These are phyloP conservation scores for Stenotaenia linearis DNA, from an alignment of 2,888 invertebrate genomes.

Conservation along the genomic window DNA sequence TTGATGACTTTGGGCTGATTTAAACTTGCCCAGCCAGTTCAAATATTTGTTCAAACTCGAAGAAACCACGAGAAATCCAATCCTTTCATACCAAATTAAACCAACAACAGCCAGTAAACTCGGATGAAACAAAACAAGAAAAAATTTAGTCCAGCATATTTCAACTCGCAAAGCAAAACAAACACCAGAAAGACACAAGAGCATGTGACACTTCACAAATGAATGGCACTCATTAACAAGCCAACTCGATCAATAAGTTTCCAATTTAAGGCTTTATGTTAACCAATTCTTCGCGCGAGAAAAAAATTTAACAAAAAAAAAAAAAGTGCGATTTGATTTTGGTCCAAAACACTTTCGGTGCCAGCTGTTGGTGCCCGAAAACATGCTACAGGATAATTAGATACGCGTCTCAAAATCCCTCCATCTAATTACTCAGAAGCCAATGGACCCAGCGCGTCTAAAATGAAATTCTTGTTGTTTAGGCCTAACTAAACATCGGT, in stretches of 20 bases:
- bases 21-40: no score
- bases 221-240: background rate
- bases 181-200: background rate
- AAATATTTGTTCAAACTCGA: no score
- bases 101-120: no score
- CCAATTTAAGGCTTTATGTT: background rate
- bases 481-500: background rate
- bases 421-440: background rate
- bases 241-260: background rate
- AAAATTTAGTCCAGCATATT: background rate
- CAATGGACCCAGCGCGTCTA: background rate
- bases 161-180: no score
- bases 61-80: no score
- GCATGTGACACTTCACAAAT: background rate
- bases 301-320: background rate
- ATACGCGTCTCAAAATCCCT: slow-evolving; percentile 2
- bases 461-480: background rate
- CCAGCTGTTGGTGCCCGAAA: slow-evolving; percentile 13
- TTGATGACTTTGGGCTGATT: no score
- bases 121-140: background rate
- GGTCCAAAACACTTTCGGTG: slow-evolving; percentile 5
- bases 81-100: no score
- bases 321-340: background rate
- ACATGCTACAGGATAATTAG: slow-evolving; percentile 20
- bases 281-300: background rate